Evolutionary conservation across 2,113 vertebrate species (phyloP).

Genomic region (Ptilorrhoa leucosticta): DNA sequence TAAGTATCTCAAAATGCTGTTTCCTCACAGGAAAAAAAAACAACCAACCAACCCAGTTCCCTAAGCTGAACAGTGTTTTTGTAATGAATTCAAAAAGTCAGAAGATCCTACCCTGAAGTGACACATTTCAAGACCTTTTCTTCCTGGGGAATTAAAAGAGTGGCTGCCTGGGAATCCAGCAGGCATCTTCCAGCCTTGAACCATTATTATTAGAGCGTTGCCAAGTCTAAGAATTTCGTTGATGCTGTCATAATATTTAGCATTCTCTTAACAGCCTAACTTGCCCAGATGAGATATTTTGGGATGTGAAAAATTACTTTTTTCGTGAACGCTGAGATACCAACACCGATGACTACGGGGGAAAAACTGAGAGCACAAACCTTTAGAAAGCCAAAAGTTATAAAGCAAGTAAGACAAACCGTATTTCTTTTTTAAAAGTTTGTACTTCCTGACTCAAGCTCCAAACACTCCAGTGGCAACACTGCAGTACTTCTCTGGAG

Average conservation of each 20-base stretch:
- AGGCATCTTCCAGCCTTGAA: neutral
- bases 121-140: neutral
- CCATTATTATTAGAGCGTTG: neutral
- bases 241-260: neutral
- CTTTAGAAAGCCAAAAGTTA: neutral
- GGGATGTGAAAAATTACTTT: neutral
- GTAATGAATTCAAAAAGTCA: neutral
- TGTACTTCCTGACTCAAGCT: neutral
- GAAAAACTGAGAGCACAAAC: neutral
- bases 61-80: neutral
- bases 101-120: neutral
- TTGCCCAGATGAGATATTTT: neutral
- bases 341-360: rapidly evolving
- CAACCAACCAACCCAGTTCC: neutral
- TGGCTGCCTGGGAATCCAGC: neutral
- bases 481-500: rapidly evolving
- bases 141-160: neutral
- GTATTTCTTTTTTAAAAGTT: neutral
- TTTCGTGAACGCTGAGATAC: neutral
- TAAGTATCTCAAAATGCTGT: neutral
- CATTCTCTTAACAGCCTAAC: neutral
- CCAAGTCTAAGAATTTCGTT: neutral
- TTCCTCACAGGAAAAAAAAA: neutral
- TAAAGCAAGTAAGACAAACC: neutral
- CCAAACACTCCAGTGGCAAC: neutral